Conservation (phyloP, 2,888 invertebrate species). For the Drosophila koepferae region DNA sequence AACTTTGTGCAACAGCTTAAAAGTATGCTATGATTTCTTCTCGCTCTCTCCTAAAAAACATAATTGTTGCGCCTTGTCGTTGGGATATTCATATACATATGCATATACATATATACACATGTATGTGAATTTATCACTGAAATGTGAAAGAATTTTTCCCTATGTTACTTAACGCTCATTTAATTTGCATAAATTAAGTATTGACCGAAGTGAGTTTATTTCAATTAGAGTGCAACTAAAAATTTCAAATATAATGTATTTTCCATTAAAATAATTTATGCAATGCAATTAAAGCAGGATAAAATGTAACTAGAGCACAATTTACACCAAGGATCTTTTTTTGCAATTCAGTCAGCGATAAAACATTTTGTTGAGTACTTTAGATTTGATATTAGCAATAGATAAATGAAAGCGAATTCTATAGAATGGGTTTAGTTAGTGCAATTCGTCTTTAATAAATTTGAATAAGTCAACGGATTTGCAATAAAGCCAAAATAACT, state of each 20-base stretch:
- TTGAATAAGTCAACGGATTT: neutral
- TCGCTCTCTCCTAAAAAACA: slow-evolving; percentile 3
- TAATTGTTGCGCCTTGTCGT: slow-evolving; percentile 44
- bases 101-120: too few species aligned
- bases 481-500: neutral
- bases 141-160: neutral
- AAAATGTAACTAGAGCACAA: neutral
- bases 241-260: neutral
- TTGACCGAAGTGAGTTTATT: neutral
- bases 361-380: neutral
- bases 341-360: neutral
- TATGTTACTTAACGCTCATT: neutral
- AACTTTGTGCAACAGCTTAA: slow-evolving; percentile 69
- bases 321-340: neutral
- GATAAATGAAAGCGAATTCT: too few species aligned
- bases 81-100: neutral
- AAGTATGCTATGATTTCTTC: slow-evolving; percentile 60
- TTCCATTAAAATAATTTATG: neutral
- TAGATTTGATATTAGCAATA: neutral
- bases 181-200: neutral
- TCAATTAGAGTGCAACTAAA: neutral
- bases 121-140: neutral
- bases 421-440: neutral
- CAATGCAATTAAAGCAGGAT: neutral
- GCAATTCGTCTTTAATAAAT: neutral